A percentile compares a stretch with the other conserved stretches of the same genome.
Conservation (phyloP, 2,888 invertebrate genomes). For the Drosophila aldrichi region DNA sequence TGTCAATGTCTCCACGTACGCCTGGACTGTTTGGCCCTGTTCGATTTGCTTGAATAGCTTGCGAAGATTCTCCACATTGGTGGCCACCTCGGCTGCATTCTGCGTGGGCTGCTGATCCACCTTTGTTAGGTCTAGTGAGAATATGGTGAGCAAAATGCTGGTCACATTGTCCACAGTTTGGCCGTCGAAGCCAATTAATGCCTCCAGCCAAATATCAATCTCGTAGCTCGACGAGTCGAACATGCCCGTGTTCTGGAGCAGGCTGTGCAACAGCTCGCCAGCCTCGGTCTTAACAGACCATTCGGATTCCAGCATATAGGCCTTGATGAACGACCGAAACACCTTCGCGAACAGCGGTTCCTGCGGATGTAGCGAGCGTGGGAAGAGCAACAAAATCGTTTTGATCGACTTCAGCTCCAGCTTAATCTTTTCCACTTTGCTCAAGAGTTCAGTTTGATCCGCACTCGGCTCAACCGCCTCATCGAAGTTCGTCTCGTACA, state of each 20-base stretch:
- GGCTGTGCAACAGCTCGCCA: conserved; percentile 86
- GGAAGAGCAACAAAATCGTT: conserved; percentile 84
- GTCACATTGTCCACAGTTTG: conserved; percentile 73
- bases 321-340: conserved; percentile 87
- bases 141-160: conserved; percentile 68
- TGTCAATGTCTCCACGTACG: conserved; percentile 80
- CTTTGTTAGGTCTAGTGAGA: conserved; percentile 64
- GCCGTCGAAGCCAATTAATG: conserved; percentile 73
- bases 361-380: conserved; percentile 86
- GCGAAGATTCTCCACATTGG: conserved; percentile 64
- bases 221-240: conserved; percentile 88
- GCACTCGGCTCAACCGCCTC: conserved; percentile 39
- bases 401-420: conserved; percentile 85
- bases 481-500: conserved; percentile 77
- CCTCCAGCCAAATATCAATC: conserved; percentile 89
- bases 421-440: conserved; percentile 43
- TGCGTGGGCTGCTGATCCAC: conserved; percentile 41
- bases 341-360: conserved; percentile 87
- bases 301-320: conserved; percentile 85
- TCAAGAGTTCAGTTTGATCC: conserved; percentile 72
- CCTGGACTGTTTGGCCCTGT: conserved; percentile 82
- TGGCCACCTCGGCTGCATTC: conserved; percentile 48
- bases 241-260: conserved; percentile 88
- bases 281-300: conserved; percentile 85
- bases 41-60: conserved; percentile 85